Percentiles rank a stretch among this genome's conserved stretches.
phyloP scores from a whole-genome alignment of 2,797 vertebrate species.

The Danio aesculapii region DNA sequence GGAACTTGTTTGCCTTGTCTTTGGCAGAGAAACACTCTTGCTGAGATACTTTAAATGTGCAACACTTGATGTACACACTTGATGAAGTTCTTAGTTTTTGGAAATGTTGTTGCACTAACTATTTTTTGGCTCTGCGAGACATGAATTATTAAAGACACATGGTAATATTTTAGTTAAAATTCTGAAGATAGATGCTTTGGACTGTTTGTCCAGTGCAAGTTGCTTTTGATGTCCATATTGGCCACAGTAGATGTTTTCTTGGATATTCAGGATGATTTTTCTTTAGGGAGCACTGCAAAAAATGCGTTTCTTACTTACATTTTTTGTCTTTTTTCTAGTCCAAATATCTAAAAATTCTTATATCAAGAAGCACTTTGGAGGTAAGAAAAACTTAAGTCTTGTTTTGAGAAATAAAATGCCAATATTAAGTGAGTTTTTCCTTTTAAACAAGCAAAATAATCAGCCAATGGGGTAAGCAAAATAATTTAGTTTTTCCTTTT shows the following conservation, averaged over 20 bases:
- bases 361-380: too few relatives aligned
- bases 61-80: neutral
- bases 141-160: neutral
- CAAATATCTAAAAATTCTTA: too few relatives aligned
- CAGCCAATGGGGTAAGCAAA: too few relatives aligned
- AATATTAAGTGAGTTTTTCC: too few relatives aligned
- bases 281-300: neutral
- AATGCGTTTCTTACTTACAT: too few relatives aligned
- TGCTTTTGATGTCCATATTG: neutral
- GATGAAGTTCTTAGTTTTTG: neutral
- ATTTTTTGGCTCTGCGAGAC: neutral
- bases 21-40: neutral
- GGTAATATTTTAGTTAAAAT: neutral
- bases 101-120: neutral
- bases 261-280: neutral
- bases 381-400: too few relatives aligned
- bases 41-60: neutral
- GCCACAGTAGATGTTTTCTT: neutral
- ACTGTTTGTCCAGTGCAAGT: conserved; percentile 7
- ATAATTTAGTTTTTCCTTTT: too few relatives aligned
- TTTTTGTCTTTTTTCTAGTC: too few relatives aligned
- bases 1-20: neutral
- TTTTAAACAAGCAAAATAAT: too few relatives aligned
- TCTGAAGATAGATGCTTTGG: neutral
- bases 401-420: too few relatives aligned